Evolutionary conservation across 2,113 vertebrate genomes (phyloP).

Genomic region (Naja naja): DNA sequence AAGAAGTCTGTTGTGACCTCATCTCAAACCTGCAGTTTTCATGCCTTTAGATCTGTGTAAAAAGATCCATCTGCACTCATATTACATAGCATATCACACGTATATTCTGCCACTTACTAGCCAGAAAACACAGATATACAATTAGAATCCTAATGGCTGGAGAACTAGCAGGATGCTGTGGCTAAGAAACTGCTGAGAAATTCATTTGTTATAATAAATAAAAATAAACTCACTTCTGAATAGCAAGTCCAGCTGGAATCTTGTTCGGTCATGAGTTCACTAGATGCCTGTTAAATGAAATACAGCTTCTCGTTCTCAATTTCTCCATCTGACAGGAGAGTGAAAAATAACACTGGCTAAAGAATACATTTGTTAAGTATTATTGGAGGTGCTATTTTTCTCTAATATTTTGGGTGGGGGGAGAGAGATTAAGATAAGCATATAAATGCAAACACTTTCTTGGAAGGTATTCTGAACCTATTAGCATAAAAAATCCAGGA

Average conservation of each 20-base stretch:
- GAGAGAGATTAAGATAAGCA: constrained; percentile 26
- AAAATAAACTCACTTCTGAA: neutral
- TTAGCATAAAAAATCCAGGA: neutral
- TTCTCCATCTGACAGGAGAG: neutral
- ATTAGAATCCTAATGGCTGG: neutral
- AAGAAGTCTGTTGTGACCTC: neutral
- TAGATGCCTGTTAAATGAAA: neutral
- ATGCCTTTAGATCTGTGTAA: neutral
- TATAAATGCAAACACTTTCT: constrained; percentile 8
- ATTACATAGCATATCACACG: neutral
- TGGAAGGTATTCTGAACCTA: constrained; percentile 40
- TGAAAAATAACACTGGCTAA: neutral
- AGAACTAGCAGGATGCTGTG: neutral
- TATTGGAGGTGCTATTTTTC: constrained; percentile 31
- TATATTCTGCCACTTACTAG: neutral
- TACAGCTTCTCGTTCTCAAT: neutral
- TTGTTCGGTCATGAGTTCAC: neutral
- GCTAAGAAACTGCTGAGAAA: neutral
- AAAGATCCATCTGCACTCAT: neutral
- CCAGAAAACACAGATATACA: neutral
- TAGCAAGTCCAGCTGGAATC: neutral
- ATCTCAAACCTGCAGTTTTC: neutral
- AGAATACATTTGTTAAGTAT: neutral
- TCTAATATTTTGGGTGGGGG: neutral
- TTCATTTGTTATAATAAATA: neutral